Percentiles rank a stretch among this genome's conserved stretches.
Evolutionary conservation across 2,113 vertebrate species (phyloP).

Genomic region (Bubo bubo): DNA sequence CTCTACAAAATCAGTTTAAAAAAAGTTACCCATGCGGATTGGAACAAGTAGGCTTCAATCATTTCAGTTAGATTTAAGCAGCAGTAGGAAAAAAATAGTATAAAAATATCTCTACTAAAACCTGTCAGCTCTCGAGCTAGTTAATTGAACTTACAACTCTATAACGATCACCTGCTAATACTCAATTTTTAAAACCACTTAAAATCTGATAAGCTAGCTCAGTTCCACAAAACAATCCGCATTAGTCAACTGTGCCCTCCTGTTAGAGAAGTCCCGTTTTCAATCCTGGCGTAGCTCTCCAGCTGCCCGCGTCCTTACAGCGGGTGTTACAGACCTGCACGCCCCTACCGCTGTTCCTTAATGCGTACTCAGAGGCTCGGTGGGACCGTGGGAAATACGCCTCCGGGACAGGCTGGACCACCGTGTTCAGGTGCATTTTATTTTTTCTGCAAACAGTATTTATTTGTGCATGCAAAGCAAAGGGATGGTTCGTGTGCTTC

Average conservation of each 20-base stretch:
- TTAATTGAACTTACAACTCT: neutral
- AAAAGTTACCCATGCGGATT: neutral
- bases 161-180: neutral
- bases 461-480: neutral
- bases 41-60: neutral
- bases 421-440: accelerated
- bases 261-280: neutral
- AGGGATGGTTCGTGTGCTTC: neutral
- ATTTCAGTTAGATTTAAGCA: neutral
- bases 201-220: neutral
- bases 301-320: neutral
- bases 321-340: neutral
- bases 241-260: neutral
- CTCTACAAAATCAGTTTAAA: neutral
- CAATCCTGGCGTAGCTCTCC: neutral
- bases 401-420: neutral
- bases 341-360: accelerated
- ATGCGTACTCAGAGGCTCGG: accelerated
- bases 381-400: accelerated
- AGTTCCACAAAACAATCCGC: neutral
- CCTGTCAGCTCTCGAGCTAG: neutral
- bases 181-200: neutral
- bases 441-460: neutral
- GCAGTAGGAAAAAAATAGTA: neutral
- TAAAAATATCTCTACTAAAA: neutral